Conservation (phyloP, 1,140 invertebrate species). For the Ericerus pela region DNA sequence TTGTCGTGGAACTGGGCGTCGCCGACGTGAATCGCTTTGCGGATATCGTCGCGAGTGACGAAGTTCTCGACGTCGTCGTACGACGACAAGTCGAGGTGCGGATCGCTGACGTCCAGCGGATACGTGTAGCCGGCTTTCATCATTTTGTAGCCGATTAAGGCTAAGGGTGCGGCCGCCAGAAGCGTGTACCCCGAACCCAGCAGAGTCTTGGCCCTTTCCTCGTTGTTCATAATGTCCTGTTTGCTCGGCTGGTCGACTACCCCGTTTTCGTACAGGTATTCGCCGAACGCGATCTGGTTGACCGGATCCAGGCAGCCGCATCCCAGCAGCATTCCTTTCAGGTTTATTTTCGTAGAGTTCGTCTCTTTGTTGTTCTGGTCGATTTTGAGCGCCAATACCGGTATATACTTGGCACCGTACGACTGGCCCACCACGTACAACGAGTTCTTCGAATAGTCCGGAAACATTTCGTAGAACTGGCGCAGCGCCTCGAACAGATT, state of each 20-base stretch:
- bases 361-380: conserved; percentile 38
- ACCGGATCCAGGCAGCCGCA: conserved; percentile 49
- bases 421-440: conserved; percentile 75
- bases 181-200: too few species aligned
- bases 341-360: conserved; percentile 28
- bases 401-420: conserved; percentile 72
- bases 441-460: conserved; percentile 42
- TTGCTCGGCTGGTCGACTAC: conserved; percentile 39
- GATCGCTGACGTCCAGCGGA: conserved; percentile 72
- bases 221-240: conserved; percentile 24
- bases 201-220: not conserved
- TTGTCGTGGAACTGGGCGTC: conserved; percentile 37
- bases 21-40: conserved; percentile 64
- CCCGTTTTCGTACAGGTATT: conserved; percentile 46
- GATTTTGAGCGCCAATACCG: conserved; percentile 62
- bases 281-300: conserved; percentile 44
- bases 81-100: conserved; percentile 29
- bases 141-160: too few species aligned
- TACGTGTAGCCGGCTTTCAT: too few species aligned
- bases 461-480: conserved; percentile 44
- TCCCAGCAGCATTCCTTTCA: conserved; percentile 41
- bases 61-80: conserved; percentile 34
- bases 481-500: not conserved
- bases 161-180: too few species aligned
- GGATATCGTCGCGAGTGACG: conserved; percentile 1